phyloP scores from a whole-genome alignment of 2,113 vertebrate genomes.

The Heliornis fulica region DNA sequence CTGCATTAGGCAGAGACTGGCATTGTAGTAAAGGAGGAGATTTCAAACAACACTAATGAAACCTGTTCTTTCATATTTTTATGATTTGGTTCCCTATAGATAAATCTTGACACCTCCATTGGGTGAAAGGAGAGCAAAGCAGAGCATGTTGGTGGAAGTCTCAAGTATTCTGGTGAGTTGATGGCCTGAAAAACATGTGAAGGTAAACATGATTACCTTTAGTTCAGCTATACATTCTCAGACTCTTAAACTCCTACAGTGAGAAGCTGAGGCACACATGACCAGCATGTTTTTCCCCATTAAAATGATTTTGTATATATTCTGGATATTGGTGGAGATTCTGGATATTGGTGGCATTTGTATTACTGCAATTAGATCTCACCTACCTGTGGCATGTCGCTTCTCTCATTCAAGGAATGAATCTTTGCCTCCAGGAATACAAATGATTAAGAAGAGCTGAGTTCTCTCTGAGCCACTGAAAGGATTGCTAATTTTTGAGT shows the following conservation, averaged over 20 bases:
- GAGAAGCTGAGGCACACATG: background rate
- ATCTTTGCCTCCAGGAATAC: background rate
- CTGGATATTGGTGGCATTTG: background rate
- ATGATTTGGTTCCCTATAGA: background rate
- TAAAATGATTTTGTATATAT: background rate
- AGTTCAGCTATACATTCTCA: background rate
- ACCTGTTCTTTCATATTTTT: background rate
- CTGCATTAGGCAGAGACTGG: background rate
- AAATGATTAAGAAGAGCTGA: background rate
- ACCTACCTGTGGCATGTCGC: background rate
- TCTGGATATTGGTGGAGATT: background rate
- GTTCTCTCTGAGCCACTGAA: background rate
- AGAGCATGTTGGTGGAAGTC: background rate
- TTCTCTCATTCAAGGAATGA: background rate
- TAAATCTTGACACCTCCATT: background rate
- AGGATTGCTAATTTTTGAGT: conserved; percentile 4
- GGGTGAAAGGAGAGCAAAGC: background rate
- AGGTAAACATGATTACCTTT: background rate
- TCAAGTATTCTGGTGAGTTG: background rate
- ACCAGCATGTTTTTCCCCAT: background rate
- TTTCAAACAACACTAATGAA: background rate
- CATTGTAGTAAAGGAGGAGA: background rate
- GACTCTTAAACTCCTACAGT: background rate
- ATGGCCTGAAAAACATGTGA: background rate
- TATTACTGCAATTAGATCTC: background rate